phyloP scores from a whole-genome alignment of 2,797 vertebrate genomes.

The Notamacropus eugenii region DNA sequence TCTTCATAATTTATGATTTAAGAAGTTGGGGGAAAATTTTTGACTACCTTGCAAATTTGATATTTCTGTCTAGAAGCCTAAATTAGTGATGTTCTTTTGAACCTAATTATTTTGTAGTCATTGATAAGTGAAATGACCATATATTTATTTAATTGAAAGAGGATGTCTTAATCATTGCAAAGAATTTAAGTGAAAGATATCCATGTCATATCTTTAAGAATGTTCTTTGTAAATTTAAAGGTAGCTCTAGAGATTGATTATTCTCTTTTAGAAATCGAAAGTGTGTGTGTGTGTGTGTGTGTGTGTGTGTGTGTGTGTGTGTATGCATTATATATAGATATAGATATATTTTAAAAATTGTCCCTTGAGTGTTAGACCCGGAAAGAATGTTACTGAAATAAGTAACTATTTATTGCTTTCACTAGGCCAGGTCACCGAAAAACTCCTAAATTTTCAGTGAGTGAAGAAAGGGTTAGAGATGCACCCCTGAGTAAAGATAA shows the following conservation, averaged over 20 bases:
- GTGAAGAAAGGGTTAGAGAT: constrained; percentile 38
- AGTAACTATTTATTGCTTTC: constrained; percentile 48
- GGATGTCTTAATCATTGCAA: constrained; percentile 41
- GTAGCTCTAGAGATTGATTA: neutral
- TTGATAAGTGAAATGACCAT: constrained; percentile 45
- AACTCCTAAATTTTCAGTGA: constrained; percentile 25
- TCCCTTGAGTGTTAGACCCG: constrained; percentile 33
- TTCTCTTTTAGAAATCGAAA: constrained; percentile 30
- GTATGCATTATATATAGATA: neutral
- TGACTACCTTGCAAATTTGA: neutral
- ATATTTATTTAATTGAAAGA: constrained; percentile 43
- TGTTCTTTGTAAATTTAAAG: neutral
- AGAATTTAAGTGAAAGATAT: constrained; percentile 25
- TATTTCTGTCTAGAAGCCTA: constrained; percentile 8
- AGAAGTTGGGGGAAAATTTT: neutral
- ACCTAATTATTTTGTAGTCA: constrained; percentile 34
- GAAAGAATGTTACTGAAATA: constrained; percentile 47
- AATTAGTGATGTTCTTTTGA: constrained; percentile 42
- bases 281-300: neutral
- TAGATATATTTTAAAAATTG: constrained; percentile 24
- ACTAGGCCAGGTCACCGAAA: constrained; percentile 4
- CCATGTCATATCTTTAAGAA: neutral
- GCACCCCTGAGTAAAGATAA: constrained; percentile 15
- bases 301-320: too few species aligned
- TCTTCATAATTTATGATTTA: constrained; percentile 40